Evolutionary conservation across 2,888 invertebrate genomes (phyloP), one percentile per base, ranked within the genome.

Genomic region (Cryptosula pallasiana): DNA sequence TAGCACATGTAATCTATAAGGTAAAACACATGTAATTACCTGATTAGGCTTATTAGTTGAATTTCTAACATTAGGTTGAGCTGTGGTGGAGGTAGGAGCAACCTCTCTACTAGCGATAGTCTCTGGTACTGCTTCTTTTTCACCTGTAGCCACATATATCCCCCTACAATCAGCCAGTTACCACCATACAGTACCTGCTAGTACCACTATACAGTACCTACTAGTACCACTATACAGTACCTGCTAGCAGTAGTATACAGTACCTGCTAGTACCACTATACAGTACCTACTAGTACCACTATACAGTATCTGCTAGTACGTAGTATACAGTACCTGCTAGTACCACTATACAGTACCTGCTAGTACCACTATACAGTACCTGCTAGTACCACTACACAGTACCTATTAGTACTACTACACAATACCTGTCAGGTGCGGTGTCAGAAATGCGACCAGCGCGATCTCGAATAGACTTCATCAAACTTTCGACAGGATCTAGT

Each of bases 221-320:
- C 32, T 32, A 25, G 63, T 13, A 20, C 45, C 20, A 13, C 25
- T 32, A 32, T 5, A 27, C 63, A n/a, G 13, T 63, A 63, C 63
- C 63, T 63, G 27, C 32, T 32, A 25, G 63, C 29, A 27, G 63
- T 32, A n/a, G 20, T 5, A 32, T 63, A n/a, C n/a, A n/a, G n/a
- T n/a, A n/a, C n/a, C n/a, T 45, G 20, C 20, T 20, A 45, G 45
- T 13, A 20, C 45, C 20, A 13, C 25, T 32, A 32, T 5, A 27
- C 63, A n/a, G 13, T 63, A 63, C 63, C 63, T 63, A 34, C 32
- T 32, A 25, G 63, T n/a, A n/a, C n/a, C n/a, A n/a, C n/a, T n/a
- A n/a, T n/a, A n/a, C n/a, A n/a, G n/a, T n/a, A n/a, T n/a, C n/a
- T n/a, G n/a, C n/a, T n/a, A n/a, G n/a, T n/a, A n/a, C n/a, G n/a